Evolutionary conservation across 2,113 vertebrate genomes (phyloP), one percentile per base, ranked within the genome.

Genomic region (Equus quagga): DNA sequence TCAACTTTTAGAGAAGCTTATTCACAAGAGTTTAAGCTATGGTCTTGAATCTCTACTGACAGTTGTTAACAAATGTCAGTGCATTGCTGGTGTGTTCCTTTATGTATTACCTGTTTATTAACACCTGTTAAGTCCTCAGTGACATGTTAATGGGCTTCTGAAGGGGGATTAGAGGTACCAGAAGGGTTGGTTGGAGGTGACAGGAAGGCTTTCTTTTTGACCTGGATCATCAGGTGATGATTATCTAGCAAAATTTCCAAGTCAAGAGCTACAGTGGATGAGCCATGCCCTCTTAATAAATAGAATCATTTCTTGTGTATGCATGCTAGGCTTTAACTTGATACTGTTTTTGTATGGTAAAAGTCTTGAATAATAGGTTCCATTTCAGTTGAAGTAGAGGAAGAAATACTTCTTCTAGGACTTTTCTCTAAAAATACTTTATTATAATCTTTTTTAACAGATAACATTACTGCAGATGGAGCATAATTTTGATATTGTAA

Each of bases 401-500:
- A 94, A 96, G 26, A 62, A 70, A 49, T 88, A 82, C 8, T 79
- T 89, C 31, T n/a, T 86, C 12, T 46, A 56, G 60, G 28, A 3
- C 41, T 65, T 94, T 89, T 69, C 24, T 86, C 17, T 67, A 78
- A 85, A 33, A 88, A 83, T 89, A 82, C 51, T 96, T 84, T 76
- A 46, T 88, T 89, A 23, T 72, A 88, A 64, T 95, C 95, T 89
- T 96, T 56, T 86, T 95, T 98, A 98, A 97, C 97, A 99, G 99
- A 99, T 99, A 99, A 99, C 99, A 28, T 98, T 99, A 98, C 99
- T 99, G 97, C 99, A 99, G 98, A 99, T 99, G 99, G 99, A 99
- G 97, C 99, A 99, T 99, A 99, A 99, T 98, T 99, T 99, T 97
- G 99, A 99, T 98, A 99, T 99, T 99, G 99, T 99, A 99, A 99